Evolutionary conservation across 2,113 vertebrate genomes (phyloP).

Genomic region (Malurus elegans): DNA sequence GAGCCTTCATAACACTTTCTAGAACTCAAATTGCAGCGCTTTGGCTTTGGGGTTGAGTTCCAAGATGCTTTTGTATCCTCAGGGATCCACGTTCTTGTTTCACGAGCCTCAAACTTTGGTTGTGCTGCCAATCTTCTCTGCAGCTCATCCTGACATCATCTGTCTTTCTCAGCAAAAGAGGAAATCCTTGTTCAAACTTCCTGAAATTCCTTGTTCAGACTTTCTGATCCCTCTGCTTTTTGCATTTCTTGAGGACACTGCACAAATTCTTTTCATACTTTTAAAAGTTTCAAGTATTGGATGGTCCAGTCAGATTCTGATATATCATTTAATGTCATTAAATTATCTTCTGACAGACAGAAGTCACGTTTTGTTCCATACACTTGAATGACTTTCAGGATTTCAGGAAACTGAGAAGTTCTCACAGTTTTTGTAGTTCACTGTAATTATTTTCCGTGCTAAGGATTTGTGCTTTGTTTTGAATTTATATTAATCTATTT

Average conservation of each 20-base stretch:
- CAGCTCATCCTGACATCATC: fast-evolving
- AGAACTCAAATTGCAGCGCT: neutral
- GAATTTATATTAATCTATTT: neutral
- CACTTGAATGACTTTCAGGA: neutral
- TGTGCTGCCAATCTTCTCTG: neutral
- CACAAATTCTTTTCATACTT: neutral
- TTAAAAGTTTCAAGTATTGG: neutral
- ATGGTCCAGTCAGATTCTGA: neutral
- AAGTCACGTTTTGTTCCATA: neutral
- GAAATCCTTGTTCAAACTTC: neutral
- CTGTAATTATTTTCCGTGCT: neutral
- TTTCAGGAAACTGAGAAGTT: neutral
- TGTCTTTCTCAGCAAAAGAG: neutral
- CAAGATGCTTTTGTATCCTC: neutral
- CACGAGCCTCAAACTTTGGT: neutral
- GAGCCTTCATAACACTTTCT: neutral
- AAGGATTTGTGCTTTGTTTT: neutral
- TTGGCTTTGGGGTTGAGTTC: neutral
- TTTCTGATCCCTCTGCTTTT: neutral
- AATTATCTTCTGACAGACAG: neutral
- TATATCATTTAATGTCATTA: neutral
- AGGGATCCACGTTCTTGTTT: neutral
- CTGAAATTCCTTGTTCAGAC: neutral
- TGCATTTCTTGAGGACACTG: neutral
- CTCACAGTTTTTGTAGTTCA: neutral